phyloP scores from a whole-genome alignment of 2,113 vertebrate species.

The Nymphicus hollandicus region DNA sequence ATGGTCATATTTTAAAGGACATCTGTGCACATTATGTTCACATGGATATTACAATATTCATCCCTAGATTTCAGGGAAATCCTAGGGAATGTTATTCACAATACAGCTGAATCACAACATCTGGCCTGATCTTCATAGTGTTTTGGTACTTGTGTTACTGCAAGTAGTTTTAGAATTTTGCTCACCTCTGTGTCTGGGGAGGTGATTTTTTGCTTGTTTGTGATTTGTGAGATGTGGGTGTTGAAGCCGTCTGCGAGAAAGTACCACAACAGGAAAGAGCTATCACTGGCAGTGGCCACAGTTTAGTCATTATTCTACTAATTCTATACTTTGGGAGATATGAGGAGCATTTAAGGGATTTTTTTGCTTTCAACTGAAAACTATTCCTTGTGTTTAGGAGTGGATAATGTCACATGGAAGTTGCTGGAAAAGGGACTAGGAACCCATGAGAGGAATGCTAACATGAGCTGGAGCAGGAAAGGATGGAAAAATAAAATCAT shows the following conservation, averaged over 20 bases:
- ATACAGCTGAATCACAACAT: background rate
- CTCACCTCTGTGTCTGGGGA: background rate
- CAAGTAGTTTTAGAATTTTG: background rate
- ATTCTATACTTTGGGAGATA: rapidly evolving
- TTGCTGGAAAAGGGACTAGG: background rate
- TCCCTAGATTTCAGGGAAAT: background rate
- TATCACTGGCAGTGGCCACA: background rate
- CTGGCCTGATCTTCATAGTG: background rate
- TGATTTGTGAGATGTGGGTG: background rate
- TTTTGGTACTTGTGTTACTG: rapidly evolving
- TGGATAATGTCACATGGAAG: background rate
- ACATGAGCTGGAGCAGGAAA: background rate
- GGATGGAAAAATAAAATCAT: background rate
- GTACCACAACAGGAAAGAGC: rapidly evolving
- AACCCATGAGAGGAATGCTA: background rate
- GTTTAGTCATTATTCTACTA: background rate
- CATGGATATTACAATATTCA: rapidly evolving
- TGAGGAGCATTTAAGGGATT: background rate
- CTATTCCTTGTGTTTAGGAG: background rate
- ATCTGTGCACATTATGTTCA: rapidly evolving
- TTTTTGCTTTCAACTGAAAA: background rate
- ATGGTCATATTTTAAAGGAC: background rate
- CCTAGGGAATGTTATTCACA: background rate
- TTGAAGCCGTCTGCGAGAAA: background rate
- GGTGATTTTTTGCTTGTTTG: background rate